phyloP scores from a whole-genome alignment of 2,888 invertebrate species.

The Tortrix viridana region DNA sequence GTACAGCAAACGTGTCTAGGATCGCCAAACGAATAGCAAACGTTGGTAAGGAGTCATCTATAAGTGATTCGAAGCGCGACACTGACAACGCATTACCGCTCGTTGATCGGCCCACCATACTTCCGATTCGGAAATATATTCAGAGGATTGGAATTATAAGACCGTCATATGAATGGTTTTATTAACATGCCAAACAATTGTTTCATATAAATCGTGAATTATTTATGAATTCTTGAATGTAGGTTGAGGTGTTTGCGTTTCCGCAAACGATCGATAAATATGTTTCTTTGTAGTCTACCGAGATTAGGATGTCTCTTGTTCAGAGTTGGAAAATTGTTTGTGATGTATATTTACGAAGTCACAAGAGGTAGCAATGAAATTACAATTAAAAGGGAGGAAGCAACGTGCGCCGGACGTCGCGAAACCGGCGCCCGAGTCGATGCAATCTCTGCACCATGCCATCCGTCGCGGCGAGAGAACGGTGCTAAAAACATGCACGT shows the following conservation, averaged over 20 bases:
- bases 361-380: conserved; percentile 30
- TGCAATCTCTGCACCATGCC: conserved; percentile 66
- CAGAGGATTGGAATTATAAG: conserved; percentile 70
- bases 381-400: conserved; percentile 79
- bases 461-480: conserved; percentile 66
- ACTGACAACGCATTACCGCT: conserved; percentile 79
- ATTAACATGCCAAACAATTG: conserved; percentile 67
- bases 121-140: conserved; percentile 84
- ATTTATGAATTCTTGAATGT: conserved; percentile 63
- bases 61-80: conserved; percentile 80
- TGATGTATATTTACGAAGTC: conserved; percentile 24
- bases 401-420: conserved; percentile 67
- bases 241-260: conserved; percentile 56
- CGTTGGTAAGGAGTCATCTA: conserved; percentile 61
- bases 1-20: conserved; percentile 49
- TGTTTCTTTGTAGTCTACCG: conserved; percentile 40
- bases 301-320: conserved; percentile 23
- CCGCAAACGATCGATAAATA: conserved; percentile 39
- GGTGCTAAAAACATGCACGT: conserved; percentile 62
- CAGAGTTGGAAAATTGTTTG: not conserved
- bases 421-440: conserved; percentile 67
- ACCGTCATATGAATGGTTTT: conserved; percentile 64
- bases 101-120: conserved; percentile 78
- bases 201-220: conserved; percentile 65
- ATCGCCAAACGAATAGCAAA: conserved; percentile 23